Conservation (phyloP, 2,113 vertebrate species). For the Australoheros scitulus region DNA sequence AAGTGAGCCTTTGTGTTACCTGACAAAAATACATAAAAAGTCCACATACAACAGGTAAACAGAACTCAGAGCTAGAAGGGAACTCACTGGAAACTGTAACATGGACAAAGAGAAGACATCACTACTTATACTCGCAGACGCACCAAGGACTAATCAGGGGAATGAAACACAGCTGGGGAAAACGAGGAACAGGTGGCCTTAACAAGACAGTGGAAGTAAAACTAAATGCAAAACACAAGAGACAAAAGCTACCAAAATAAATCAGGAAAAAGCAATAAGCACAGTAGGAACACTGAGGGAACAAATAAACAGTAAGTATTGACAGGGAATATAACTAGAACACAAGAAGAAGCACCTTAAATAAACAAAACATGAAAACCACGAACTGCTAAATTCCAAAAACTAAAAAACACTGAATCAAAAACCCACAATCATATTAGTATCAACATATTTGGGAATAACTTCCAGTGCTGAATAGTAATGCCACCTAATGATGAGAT, state of each 20-base stretch:
- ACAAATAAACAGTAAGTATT: not conserved
- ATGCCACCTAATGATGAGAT: rapidly evolving
- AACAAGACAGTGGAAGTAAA: not conserved
- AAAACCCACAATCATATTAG: not conserved
- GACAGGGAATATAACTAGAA: not conserved
- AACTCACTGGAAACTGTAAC: not conserved
- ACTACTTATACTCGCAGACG: not conserved
- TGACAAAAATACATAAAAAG: not conserved
- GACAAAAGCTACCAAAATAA: too few relatives aligned
- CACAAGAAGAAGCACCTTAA: not conserved
- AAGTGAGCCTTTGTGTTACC: not conserved
- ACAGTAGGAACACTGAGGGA: not conserved
- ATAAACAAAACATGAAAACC: not conserved
- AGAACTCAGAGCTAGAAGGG: not conserved
- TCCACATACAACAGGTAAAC: not conserved
- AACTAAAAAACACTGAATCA: not conserved
- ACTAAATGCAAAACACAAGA: too few relatives aligned
- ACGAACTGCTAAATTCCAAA: not conserved
- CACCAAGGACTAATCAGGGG: not conserved
- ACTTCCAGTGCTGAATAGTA: not conserved
- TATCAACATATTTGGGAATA: not conserved
- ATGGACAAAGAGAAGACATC: not conserved
- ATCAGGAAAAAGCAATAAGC: not conserved
- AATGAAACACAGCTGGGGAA: not conserved
- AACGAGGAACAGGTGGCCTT: not conserved